Conservation (phyloP, 2,797 vertebrate species). For the Rhinichthys osculus region DNA sequence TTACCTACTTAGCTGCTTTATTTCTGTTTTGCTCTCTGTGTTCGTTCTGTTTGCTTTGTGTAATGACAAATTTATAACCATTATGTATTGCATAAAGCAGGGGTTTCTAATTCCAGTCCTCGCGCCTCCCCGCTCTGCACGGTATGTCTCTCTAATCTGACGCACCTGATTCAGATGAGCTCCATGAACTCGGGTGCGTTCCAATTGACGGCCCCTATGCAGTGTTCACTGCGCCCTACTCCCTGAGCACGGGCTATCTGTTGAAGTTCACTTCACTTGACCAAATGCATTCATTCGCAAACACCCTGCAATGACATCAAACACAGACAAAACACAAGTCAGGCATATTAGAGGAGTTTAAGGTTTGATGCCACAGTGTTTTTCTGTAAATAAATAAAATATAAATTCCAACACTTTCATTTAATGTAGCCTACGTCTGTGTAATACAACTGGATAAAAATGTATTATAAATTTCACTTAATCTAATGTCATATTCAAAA, state of each 20-base stretch:
- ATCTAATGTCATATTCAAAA: neutral
- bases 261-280: neutral
- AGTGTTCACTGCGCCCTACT: neutral
- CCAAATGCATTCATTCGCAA: neutral
- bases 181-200: neutral
- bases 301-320: neutral
- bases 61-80: neutral
- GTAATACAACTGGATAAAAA: neutral
- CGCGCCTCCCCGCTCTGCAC: no score
- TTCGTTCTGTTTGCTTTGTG: slow-evolving; percentile 28
- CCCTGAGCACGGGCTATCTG: neutral
- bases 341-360: neutral
- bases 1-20: slow-evolving; percentile 32
- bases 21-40: neutral
- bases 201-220: neutral
- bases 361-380: neutral
- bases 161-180: neutral
- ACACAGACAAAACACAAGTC: neutral
- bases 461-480: neutral
- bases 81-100: neutral
- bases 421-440: neutral
- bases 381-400: neutral
- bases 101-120: neutral
- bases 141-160: neutral
- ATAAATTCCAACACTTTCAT: neutral